Evolutionary conservation across 2,797 vertebrate species (phyloP).

Genomic region (Peromyscus aztecus): DNA sequence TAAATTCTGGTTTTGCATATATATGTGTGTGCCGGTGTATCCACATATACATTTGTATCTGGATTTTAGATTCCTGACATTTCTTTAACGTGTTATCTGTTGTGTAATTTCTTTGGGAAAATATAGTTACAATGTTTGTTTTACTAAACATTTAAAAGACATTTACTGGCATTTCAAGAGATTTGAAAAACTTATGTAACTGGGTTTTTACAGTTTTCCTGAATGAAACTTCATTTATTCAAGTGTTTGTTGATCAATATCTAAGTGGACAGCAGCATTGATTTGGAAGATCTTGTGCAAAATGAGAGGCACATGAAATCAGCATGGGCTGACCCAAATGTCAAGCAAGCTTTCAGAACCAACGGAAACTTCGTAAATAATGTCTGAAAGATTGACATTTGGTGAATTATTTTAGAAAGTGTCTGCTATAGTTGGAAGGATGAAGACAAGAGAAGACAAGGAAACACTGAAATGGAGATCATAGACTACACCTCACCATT

Average conservation of each 20-base stretch:
- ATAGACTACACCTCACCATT: neutral
- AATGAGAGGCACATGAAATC: neutral
- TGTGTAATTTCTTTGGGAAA: conserved; percentile 37
- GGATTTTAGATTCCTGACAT: neutral
- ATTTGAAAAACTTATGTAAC: neutral
- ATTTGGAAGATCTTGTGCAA: neutral
- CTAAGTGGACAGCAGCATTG: neutral
- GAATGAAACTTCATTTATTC: neutral
- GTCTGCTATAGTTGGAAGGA: neutral
- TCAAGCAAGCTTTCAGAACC: neutral
- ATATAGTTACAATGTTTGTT: neutral
- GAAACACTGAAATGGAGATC: neutral
- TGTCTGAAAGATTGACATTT: neutral
- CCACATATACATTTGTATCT: neutral
- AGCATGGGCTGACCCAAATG: neutral
- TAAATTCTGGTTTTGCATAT: conserved; percentile 78
- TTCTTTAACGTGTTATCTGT: conserved; percentile 19
- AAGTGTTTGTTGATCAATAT: neutral
- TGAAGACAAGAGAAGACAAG: neutral
- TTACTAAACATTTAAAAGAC: neutral
- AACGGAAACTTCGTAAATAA: neutral
- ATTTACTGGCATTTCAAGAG: neutral
- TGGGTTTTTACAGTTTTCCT: neutral
- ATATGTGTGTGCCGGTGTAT: neutral
- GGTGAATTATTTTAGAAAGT: neutral